A percentile compares a stretch with the other conserved stretches of the same genome.
phyloP scores from a whole-genome alignment of 1,140 invertebrate genomes.

The Tetramorium simillimum region DNA sequence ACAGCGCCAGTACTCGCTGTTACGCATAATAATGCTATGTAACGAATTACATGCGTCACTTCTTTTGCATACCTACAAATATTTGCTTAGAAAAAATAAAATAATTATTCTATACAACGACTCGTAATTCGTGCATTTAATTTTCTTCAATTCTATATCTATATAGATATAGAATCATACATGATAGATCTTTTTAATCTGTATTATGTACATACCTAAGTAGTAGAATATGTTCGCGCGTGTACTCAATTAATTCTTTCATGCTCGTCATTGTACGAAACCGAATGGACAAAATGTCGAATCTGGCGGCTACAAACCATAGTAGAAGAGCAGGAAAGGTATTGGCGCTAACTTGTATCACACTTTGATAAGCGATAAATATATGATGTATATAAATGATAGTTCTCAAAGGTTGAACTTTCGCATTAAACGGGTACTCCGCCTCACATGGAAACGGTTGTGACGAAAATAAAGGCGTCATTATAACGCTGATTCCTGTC shows the following conservation, averaged over 20 bases:
- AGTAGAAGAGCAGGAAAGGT: conserved; percentile 41
- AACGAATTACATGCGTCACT: conserved; percentile 30
- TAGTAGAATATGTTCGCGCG: conserved; percentile 43
- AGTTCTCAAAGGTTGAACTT: conserved; percentile 22
- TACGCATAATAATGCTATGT: conserved; percentile 49
- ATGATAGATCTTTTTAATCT: neutral
- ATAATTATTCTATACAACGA: neutral
- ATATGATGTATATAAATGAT: conserved; percentile 40
- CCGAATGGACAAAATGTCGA: conserved; percentile 50
- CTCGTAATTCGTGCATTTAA: neutral
- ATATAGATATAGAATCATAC: no score
- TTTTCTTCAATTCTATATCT: neutral
- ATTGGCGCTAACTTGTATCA: conserved; percentile 31
- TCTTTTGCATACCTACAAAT: conserved; percentile 59
- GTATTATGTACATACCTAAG: conserved; percentile 52
- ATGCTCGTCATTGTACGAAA: conserved; percentile 9
- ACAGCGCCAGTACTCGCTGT: conserved; percentile 39
- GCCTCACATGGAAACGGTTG: conserved; percentile 34
- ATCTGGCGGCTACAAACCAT: conserved; percentile 53
- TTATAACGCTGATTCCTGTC: conserved; percentile 54
- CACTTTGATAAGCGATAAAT: conserved; percentile 5
- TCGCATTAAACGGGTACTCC: conserved; percentile 40
- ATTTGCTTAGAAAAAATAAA: neutral
- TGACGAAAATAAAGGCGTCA: conserved; percentile 63
- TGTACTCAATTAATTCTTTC: neutral